Evolutionary conservation across 2,797 vertebrate genomes (phyloP), one percentile per base, ranked within the genome.

Genomic region (Carapus acus): DNA sequence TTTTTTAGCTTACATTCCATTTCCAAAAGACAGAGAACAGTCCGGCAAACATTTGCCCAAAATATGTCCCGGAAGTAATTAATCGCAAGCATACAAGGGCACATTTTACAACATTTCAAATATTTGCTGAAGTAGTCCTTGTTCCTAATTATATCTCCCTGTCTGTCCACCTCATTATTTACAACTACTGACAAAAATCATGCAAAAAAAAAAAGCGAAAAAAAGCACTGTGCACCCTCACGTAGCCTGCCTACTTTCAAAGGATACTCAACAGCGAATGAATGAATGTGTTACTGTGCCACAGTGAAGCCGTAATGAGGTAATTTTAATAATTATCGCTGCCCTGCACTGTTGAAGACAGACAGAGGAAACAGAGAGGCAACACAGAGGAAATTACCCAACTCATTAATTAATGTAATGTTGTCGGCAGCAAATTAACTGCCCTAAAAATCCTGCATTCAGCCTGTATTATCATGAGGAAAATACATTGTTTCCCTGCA

Each of bases 71-170:
- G 93, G 93, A 93, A 93, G 88, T 90, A 93, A 92, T 97, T 97
- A 96, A 98, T 95, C 90, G 89, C 85, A 79, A 60, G 68, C 80
- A 77, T 73, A 78, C 83, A 83, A 84, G 83, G 84, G 81, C 80
- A 54, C 48, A 73, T 74, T 86, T 91, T 90, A 90, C 93, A 93
- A 91, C 85, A 92, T 83, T 90, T 89, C 89, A 90, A 85, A 92
- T 93, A 93, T 93, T 91, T 89, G 72, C 88, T 91, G 87, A 94
- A 97, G 92, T 91, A 88, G 85, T 89, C 89, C 92, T 96, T 93
- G 91, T 91, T 86, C 88, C 92, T 92, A 95, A 97, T 97, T 98
- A 97, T 96, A 94, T 91, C 92, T 95, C 90, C 80, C 93, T 91
- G 86, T 87, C 88, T 82, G 88, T 88, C 87, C 88, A 88, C 88